phyloP scores from a whole-genome alignment of 2,888 invertebrate genomes.

The Drymonia ruficornis region DNA sequence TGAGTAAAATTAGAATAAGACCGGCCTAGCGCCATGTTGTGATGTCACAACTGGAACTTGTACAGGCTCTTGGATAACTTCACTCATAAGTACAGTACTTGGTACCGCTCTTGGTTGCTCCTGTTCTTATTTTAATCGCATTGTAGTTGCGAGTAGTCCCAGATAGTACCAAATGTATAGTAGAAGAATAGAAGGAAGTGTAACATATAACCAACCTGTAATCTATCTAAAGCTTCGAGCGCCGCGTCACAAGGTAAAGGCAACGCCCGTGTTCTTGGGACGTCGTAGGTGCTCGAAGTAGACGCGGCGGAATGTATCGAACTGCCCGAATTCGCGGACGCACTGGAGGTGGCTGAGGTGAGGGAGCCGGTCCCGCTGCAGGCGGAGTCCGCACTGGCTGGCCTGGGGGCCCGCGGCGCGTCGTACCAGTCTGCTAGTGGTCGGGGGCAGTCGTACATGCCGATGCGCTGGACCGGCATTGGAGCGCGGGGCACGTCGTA shows the following conservation, averaged over 20 bases:
- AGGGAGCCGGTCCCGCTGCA: constrained; percentile 82
- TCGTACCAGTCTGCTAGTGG: constrained; percentile 77
- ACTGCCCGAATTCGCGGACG: constrained; percentile 79
- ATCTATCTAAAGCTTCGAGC: constrained; percentile 75
- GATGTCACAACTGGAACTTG: too few species aligned
- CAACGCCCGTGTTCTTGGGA: constrained; percentile 74
- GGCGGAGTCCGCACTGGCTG: constrained; percentile 84
- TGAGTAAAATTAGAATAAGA: too few species aligned
- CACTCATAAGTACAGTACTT: too few species aligned
- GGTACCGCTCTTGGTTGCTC: too few species aligned
- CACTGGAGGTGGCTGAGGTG: constrained; percentile 78
- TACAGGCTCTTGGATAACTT: too few species aligned
- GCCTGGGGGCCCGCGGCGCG: constrained; percentile 76
- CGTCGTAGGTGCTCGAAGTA: constrained; percentile 79
- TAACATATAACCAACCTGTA: constrained; percentile 77
- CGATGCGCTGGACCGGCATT: constrained; percentile 87
- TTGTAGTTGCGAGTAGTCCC: too few species aligned
- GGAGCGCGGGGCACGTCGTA: constrained; percentile 81
- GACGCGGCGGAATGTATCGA: constrained; percentile 74
- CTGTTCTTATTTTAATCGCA: too few species aligned
- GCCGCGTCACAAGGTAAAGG: constrained; percentile 81
- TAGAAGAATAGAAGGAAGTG: too few species aligned
- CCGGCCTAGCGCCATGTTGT: too few species aligned
- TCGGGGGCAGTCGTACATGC: constrained; percentile 87
- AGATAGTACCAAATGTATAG: background rate